Base-by-base conservation (phyloP, 2,797 vertebrate species). In the Bradypodion pumilum region DNA sequence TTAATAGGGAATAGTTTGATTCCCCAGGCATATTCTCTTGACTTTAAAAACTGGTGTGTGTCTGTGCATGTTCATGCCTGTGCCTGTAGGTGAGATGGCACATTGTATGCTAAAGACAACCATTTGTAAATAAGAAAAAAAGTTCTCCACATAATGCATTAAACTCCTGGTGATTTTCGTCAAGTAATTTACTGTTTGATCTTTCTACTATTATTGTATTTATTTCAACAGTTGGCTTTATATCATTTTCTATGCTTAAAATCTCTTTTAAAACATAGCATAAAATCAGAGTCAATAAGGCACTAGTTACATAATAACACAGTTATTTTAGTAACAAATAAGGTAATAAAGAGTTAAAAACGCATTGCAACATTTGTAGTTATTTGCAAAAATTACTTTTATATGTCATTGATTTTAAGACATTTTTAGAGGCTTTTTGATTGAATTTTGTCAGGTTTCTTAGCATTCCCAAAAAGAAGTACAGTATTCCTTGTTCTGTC, bases 11-110 rank as follows among this genome's bases (percentile, higher is more conserved):
- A 74, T 85, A 42, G 40, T 80, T 86, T 0, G 4, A 83, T 40
- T 81, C 84, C 72, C 32, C 78, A 12, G 62, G 86, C 91, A 77
- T 68, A 78, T 89, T 78, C 88, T 89, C 78, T 86, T 80, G 85
- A 63, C 60, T 82, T 84, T 77, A 65, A 90, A 66, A 80, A 56
- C 21, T 56, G 37, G 35, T 4, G 75, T 46, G 75, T 27, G 15
- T 29, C 56, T 49, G 6, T 32, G 27, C 25, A 35, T 5, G 19
- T 56, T 19, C 19, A 15, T 4, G 19, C 19, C 5, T 21, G 52
- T 16, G 12, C 19, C 19, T 56, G 52, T 56, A 15, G 16, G 19
- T 56, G 13, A 19, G 52, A 15, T 68, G 63, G 59, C 62, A 40
- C 23, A 16, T 40, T 21, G 32, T 37, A 35, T 52, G 5, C 77